Evolutionary conservation across 1,140 invertebrate genomes (phyloP), one percentile per base, ranked within the genome.

Genomic region (Cherax destructor): DNA sequence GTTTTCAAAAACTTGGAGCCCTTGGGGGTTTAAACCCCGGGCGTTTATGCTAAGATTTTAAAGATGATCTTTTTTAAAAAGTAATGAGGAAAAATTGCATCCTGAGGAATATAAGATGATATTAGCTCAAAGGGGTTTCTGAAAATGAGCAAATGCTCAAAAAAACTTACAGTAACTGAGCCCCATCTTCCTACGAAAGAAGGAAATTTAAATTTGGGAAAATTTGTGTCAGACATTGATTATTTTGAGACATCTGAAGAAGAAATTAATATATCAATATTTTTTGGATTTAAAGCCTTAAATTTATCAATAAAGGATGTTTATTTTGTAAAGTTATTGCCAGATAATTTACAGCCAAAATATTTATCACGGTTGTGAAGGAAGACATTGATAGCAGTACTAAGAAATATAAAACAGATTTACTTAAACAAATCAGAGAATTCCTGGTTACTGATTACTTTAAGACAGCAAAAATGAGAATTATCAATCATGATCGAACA

Each of bases 171-270:
- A 18, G 81, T 76, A 49, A 21, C 41, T n/a, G 69, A 77, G 41
- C 41, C 84, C 21, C 84, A 78, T 50, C 59, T 90, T 7, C 88
- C 80, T 18, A 49, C 88, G 6, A 49, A 10, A 56, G 61, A 80
- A 49, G 24, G 7, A 81, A 18, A 47, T 56, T 88, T 6, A 16
- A 3, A 16, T 11, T 72, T 61, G 5, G 18, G 74, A 7, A 88
- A 83, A 77, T 88, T 52, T 72, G 86, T 88, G 47, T 61, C 49
- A 88, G 86, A 88, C 18, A 88, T 56, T 72, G 24, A 88, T 9
- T 50, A 81, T 21, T 41, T 81, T 21, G 9, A 41, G 24, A 61
- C 47, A 16, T 18, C 52, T 16, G 0, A 72, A n/a, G 10, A 6
- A 65, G 69, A 61, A 16, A 65, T 88, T 41, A 11, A 83, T 65